Evolutionary conservation across 2,113 vertebrate genomes (phyloP).

Genomic region (Semicossyphus pulcher): DNA sequence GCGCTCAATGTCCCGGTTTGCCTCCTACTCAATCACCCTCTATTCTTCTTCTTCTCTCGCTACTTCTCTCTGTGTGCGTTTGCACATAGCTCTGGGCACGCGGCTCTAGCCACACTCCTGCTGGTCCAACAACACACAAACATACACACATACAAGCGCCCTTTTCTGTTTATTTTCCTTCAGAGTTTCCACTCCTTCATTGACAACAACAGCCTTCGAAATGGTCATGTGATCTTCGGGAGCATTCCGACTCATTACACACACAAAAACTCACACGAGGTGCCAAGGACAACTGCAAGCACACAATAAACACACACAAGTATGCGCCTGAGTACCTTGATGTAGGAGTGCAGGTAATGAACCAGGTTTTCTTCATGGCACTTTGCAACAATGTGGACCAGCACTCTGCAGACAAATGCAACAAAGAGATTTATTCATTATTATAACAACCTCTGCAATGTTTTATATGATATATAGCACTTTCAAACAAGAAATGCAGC

Average conservation of each 20-base stretch:
- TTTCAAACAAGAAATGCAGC: too few relatives aligned
- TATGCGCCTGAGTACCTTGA: slow-evolving; percentile 83
- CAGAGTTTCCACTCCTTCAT: slow-evolving; percentile 12
- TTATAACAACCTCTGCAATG: neutral
- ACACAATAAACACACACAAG: slow-evolving; percentile 5
- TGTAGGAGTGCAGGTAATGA: slow-evolving; percentile 91
- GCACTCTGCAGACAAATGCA: slow-evolving; percentile 85
- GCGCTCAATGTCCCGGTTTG: slow-evolving; percentile 35
- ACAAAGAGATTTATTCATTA: neutral
- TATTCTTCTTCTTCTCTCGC: slow-evolving; percentile 15
- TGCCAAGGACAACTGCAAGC: neutral
- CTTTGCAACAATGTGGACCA: slow-evolving; percentile 93
- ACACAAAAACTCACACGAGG: slow-evolving; percentile 5
- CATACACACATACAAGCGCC: slow-evolving; percentile 16
- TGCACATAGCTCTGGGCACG: slow-evolving; percentile 56
- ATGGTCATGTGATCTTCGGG: slow-evolving; percentile 6
- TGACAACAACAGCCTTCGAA: slow-evolving; percentile 33
- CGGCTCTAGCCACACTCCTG: slow-evolving; percentile 43
- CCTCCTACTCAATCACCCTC: slow-evolving; percentile 46
- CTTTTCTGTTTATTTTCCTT: slow-evolving; percentile 3
- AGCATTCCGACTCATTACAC: neutral
- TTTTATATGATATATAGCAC: too few relatives aligned
- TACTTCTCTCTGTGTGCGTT: slow-evolving; percentile 50
- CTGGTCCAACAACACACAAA: slow-evolving; percentile 19
- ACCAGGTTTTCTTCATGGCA: slow-evolving; percentile 95